phyloP scores from a whole-genome alignment of 1,140 invertebrate genomes.

The Scaptomyza graminum region DNA sequence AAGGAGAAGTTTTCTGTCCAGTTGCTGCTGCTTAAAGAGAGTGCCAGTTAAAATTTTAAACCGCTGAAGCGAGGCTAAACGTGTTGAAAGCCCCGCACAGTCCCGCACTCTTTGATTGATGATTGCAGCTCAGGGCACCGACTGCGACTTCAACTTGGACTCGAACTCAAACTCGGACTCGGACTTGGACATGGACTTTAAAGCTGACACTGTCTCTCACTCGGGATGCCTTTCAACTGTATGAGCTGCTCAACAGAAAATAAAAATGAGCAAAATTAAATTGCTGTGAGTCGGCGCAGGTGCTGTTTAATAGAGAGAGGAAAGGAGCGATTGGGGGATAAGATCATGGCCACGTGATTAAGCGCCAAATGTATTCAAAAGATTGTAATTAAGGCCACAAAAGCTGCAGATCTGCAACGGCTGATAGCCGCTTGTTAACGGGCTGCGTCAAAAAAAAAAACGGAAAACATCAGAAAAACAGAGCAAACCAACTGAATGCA shows the following conservation, averaged over 20 bases:
- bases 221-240: constrained; percentile 68
- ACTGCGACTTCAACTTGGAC: constrained; percentile 6
- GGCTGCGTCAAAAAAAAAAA: constrained; percentile 14
- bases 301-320: constrained; percentile 15
- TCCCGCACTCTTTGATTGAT: constrained; percentile 69
- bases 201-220: constrained; percentile 7
- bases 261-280: constrained; percentile 42
- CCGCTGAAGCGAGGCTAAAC: constrained; percentile 71
- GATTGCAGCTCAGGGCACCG: constrained; percentile 62
- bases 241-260: constrained; percentile 34
- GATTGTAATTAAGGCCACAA: constrained; percentile 83
- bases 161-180: neutral
- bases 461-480: neutral
- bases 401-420: constrained; percentile 74
- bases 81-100: constrained; percentile 70
- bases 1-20: neutral
- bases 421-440: constrained; percentile 79
- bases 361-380: constrained; percentile 82
- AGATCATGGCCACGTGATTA: constrained; percentile 77
- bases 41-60: constrained; percentile 71
- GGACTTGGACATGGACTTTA: constrained; percentile 8
- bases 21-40: constrained; percentile 21
- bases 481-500: constrained; percentile 31
- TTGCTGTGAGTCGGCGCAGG: constrained; percentile 55
- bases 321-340: constrained; percentile 6